Percentiles rank a stretch among this genome's conserved stretches.
Evolutionary conservation across 1,140 invertebrate genomes (phyloP).

Genomic region (Ips nitidus): DNA sequence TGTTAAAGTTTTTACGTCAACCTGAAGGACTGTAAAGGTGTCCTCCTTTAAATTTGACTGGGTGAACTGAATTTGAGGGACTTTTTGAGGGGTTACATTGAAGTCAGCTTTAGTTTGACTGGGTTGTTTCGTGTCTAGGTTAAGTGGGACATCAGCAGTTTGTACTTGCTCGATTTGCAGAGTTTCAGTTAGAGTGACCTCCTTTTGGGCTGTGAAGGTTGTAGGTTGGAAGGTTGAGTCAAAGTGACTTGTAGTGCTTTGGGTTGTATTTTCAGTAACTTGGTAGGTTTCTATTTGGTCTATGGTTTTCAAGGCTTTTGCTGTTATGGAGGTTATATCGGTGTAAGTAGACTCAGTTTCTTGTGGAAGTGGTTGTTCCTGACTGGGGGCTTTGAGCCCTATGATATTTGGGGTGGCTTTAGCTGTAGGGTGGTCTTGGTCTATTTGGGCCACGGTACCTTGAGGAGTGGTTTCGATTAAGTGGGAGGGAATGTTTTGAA

Average conservation of each 20-base stretch:
- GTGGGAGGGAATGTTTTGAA: constrained; percentile 52
- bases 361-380: constrained; percentile 28
- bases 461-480: constrained; percentile 33
- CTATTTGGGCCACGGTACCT: constrained; percentile 25
- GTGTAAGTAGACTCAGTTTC: constrained; percentile 30
- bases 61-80: constrained; percentile 62
- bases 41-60: constrained; percentile 62
- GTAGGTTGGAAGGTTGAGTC: constrained; percentile 53
- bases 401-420: constrained; percentile 24
- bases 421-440: constrained; percentile 14
- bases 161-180: constrained; percentile 59
- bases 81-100: constrained; percentile 62
- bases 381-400: constrained; percentile 16
- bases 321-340: constrained; percentile 49
- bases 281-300: constrained; percentile 60
- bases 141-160: constrained; percentile 48
- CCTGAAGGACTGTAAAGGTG: constrained; percentile 52
- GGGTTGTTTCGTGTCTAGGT: constrained; percentile 41
- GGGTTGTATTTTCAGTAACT: constrained; percentile 60
- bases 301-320: constrained; percentile 56
- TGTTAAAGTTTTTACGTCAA: constrained; percentile 43
- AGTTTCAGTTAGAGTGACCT: constrained; percentile 60
- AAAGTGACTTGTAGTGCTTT: constrained; percentile 58
- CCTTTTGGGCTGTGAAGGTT: constrained; percentile 56
- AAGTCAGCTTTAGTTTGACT: constrained; percentile 55